Evolutionary conservation across 2,888 invertebrate species (phyloP).

Genomic region (Helicoverpa assulta): DNA sequence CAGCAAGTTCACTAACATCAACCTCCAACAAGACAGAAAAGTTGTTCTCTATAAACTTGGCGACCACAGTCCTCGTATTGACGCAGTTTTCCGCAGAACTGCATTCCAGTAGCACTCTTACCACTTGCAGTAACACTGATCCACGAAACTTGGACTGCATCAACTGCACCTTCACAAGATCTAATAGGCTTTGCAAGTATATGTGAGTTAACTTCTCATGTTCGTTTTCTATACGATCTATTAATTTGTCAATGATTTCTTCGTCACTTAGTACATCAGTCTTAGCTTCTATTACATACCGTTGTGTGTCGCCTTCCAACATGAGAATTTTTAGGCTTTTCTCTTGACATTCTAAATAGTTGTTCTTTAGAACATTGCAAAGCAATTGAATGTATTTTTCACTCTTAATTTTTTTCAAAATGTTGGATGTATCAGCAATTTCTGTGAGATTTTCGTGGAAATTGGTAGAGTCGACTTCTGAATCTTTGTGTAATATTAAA

Average conservation of each 20-base stretch:
- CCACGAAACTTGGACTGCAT: slow-evolving; percentile 35
- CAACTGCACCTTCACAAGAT: slow-evolving; percentile 68
- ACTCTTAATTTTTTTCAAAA: slow-evolving; percentile 57
- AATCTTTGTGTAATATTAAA: slow-evolving; percentile 60
- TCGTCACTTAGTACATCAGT: slow-evolving; percentile 57
- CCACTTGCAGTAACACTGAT: slow-evolving; percentile 65
- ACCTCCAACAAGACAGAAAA: slow-evolving; percentile 59
- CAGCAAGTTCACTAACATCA: slow-evolving; percentile 51
- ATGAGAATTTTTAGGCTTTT: slow-evolving; percentile 77
- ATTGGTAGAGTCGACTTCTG: slow-evolving; percentile 63
- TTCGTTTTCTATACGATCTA: slow-evolving; percentile 71
- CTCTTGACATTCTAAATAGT: slow-evolving; percentile 78
- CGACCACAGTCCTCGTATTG: slow-evolving; percentile 69
- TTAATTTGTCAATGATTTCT: slow-evolving; percentile 66
- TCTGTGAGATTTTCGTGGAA: slow-evolving; percentile 70
- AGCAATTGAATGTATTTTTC: slow-evolving; percentile 65
- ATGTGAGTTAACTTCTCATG: slow-evolving; percentile 79
- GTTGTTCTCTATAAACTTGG: slow-evolving; percentile 73
- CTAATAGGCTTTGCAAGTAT: slow-evolving; percentile 75
- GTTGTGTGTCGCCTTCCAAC: slow-evolving; percentile 72
- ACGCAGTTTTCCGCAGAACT: slow-evolving; percentile 76
- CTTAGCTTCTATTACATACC: slow-evolving; percentile 65
- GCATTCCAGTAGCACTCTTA: slow-evolving; percentile 72
- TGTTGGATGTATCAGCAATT: slow-evolving; percentile 47
- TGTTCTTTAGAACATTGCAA: slow-evolving; percentile 66